phyloP scores from a whole-genome alignment of 53 echinoderm and acorn worm species.

The Paelopatides confundens region DNA sequence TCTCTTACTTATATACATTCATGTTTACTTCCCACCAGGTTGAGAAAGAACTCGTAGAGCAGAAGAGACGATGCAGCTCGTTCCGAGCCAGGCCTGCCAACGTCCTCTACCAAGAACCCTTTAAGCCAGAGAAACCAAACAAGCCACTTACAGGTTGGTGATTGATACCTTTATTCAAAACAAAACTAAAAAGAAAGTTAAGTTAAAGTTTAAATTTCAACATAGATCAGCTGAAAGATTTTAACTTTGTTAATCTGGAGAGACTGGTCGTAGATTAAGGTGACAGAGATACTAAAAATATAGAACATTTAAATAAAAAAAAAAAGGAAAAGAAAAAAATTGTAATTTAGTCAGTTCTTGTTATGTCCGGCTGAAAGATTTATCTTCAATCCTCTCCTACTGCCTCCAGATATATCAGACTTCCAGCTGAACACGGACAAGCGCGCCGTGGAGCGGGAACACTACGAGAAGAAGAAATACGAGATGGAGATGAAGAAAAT shows the following conservation, averaged over 20 bases:
- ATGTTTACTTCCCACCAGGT: slow-evolving; percentile 55
- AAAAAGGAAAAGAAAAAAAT: too few species aligned
- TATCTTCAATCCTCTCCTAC: too few species aligned
- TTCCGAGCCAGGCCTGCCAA: slow-evolving; percentile 90
- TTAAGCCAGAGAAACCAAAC: slow-evolving; percentile 81
- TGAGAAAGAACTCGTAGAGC: slow-evolving; percentile 83
- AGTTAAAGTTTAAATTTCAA: too few species aligned
- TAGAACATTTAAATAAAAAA: too few species aligned
- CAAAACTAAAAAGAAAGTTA: neutral
- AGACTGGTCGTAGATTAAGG: too few species aligned
- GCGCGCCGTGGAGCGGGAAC: slow-evolving; percentile 76
- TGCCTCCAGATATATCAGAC: slow-evolving; percentile 60
- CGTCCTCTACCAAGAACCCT: slow-evolving; percentile 89
- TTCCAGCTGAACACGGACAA: slow-evolving; percentile 90
- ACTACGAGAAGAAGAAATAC: slow-evolving; percentile 69
- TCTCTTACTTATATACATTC: neutral
- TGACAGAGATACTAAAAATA: too few species aligned
- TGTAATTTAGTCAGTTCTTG: too few species aligned
- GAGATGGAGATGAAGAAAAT: slow-evolving; percentile 65
- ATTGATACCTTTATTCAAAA: neutral
- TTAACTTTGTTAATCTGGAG: too few species aligned
- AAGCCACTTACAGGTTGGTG: slow-evolving; percentile 91
- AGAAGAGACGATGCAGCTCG: slow-evolving; percentile 62
- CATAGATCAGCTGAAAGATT: too few species aligned
- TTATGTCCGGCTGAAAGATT: too few species aligned